A percentile compares a stretch with the other conserved stretches of the same genome.
Evolutionary conservation across 2,113 vertebrate genomes (phyloP).

Genomic region (Agapornis roseicollis): DNA sequence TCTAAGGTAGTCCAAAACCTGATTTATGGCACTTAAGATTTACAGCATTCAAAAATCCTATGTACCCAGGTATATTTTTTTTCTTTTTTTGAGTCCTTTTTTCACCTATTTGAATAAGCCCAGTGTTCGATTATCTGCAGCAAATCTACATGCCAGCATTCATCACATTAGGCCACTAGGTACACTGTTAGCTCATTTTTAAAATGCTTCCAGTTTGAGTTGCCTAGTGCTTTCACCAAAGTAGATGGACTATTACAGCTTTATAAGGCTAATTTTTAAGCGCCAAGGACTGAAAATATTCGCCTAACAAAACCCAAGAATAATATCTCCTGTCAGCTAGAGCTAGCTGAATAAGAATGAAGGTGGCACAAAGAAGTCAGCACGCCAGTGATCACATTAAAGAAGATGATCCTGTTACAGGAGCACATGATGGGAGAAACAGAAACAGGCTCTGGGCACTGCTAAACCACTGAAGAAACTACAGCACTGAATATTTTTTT

Average conservation of each 20-base stretch:
- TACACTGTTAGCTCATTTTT: background rate
- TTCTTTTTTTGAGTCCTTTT: background rate
- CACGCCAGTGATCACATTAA: background rate
- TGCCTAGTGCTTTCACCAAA: background rate
- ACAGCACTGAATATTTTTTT: background rate
- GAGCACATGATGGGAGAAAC: background rate
- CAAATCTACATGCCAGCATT: background rate
- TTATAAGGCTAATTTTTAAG: constrained; percentile 15
- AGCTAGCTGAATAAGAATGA: constrained; percentile 5
- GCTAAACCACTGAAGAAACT: background rate
- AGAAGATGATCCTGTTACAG: constrained; percentile 29
- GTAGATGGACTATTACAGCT: background rate
- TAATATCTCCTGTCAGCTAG: background rate
- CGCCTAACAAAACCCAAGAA: constrained; percentile 29
- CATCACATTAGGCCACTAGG: background rate
- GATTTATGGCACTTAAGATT: background rate
- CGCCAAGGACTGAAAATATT: constrained; percentile 21
- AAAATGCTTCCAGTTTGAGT: background rate
- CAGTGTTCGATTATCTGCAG: background rate
- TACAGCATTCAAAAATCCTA: background rate
- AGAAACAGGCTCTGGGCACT: background rate
- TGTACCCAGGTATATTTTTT: background rate
- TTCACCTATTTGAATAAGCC: background rate
- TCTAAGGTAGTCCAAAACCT: background rate
- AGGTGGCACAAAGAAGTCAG: constrained; percentile 10